Evolutionary conservation across 2,888 invertebrate genomes (phyloP).

Genomic region (Oscheius sp.): DNA sequence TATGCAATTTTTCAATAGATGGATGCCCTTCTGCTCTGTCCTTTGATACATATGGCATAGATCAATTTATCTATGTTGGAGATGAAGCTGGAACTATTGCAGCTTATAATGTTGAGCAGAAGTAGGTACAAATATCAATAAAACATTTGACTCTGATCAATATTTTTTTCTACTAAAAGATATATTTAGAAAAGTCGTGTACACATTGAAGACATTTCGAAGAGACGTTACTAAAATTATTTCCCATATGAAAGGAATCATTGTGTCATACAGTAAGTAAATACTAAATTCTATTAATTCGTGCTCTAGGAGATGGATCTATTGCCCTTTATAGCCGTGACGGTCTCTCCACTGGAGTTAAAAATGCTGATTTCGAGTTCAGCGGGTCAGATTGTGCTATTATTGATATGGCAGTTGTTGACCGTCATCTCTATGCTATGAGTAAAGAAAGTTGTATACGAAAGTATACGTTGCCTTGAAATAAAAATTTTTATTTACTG

Average conservation of each 20-base stretch:
- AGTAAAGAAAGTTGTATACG: constrained; percentile 78
- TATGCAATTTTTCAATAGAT: constrained; percentile 1
- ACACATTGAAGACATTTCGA: constrained; percentile 32
- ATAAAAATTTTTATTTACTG: too few relatives aligned
- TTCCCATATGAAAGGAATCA: constrained; percentile 75
- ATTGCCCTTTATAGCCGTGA: constrained; percentile 73
- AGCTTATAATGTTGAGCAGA: constrained; percentile 32
- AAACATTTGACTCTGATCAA: background rate
- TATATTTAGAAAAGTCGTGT: constrained; percentile 36
- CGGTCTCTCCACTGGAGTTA: constrained; percentile 2
- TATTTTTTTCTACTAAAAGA: background rate
- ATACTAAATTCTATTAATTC: background rate
- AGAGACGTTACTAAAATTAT: constrained; percentile 74
- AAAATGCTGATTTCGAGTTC: constrained; percentile 73
- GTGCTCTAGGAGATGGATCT: constrained; percentile 75
- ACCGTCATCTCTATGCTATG: constrained; percentile 76
- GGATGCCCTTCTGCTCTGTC: background rate
- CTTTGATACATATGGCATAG: background rate
- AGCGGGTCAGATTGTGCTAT: constrained; percentile 80
- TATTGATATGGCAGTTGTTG: constrained; percentile 77
- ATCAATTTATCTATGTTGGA: constrained; percentile 31
- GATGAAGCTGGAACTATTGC: constrained; percentile 32
- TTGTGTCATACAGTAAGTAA: constrained; percentile 75
- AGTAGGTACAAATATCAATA: constrained; percentile 3
- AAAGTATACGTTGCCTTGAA: constrained; percentile 74